phyloP scores from a whole-genome alignment of 2,888 invertebrate species.

The Lycocerus yunnanus region DNA sequence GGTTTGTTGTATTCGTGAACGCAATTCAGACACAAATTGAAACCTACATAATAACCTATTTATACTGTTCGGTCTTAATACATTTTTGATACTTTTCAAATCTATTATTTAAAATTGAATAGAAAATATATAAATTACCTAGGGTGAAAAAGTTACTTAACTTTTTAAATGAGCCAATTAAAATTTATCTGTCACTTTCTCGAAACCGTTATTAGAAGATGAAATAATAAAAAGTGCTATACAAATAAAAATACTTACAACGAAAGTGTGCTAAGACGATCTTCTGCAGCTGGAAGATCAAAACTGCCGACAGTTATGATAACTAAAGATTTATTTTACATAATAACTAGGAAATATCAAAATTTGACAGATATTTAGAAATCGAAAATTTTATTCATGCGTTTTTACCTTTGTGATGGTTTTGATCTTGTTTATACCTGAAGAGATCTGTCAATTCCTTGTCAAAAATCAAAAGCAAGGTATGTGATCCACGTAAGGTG shows the following conservation, averaged over 20 bases:
- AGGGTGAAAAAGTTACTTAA: not conserved
- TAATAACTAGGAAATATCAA: slow-evolving; percentile 20
- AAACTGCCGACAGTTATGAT: slow-evolving; percentile 4
- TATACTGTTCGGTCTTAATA: slow-evolving; percentile 17
- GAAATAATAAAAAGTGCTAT: not conserved
- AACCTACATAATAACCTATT: slow-evolving; percentile 19
- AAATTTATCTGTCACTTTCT: not conserved
- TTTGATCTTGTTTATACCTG: slow-evolving; percentile 16
- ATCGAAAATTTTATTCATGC: slow-evolving; percentile 22
- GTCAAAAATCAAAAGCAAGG: slow-evolving; percentile 4
- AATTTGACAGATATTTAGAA: slow-evolving; percentile 25
- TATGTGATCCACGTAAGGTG: not conserved
- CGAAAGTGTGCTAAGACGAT: slow-evolving; percentile 12
- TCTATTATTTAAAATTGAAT: not conserved
- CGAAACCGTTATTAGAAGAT: not conserved
- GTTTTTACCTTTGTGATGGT: not conserved
- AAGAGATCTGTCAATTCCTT: slow-evolving; percentile 8
- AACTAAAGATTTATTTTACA: slow-evolving; percentile 12
- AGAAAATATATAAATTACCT: not conserved
- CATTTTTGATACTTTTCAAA: slow-evolving; percentile 25
- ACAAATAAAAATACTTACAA: not conserved
- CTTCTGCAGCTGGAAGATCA: slow-evolving; percentile 12
- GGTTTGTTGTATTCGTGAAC: slow-evolving; percentile 35
- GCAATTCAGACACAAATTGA: slow-evolving; percentile 25
- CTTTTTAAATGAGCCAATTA: not conserved